Evolutionary conservation across 2,113 vertebrate species (phyloP).

Genomic region (Nipponia nippon): DNA sequence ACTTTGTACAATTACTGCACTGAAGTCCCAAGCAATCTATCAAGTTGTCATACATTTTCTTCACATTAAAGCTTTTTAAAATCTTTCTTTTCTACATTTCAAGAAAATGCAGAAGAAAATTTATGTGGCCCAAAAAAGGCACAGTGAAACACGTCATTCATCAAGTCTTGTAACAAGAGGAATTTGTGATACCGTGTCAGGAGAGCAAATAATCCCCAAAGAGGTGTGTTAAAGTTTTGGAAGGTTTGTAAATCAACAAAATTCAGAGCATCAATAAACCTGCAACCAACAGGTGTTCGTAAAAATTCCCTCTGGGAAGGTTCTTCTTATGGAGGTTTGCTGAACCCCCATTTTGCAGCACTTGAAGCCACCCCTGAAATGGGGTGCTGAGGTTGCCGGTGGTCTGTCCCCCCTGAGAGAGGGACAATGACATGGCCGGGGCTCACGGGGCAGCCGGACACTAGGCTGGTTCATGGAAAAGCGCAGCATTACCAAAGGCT

Average conservation of each 20-base stretch:
- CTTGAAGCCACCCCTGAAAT: not conserved
- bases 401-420: not conserved
- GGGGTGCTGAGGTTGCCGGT: not conserved
- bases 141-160: not conserved
- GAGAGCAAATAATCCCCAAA: not conserved
- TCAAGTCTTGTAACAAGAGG: not conserved
- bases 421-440: not conserved
- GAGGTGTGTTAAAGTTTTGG: not conserved
- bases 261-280: not conserved
- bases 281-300: not conserved
- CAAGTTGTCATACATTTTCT: constrained; percentile 37
- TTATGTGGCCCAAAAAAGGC: not conserved
- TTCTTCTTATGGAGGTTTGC: not conserved
- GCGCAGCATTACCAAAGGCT: not conserved
- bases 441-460: not conserved
- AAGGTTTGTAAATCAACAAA: not conserved
- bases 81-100: not conserved
- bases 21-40: constrained; percentile 41
- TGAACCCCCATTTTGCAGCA: not conserved
- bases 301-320: not conserved
- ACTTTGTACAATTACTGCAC: constrained; percentile 34
- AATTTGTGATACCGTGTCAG: not conserved
- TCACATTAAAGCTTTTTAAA: constrained; percentile 10
- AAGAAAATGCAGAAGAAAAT: constrained; percentile 29
- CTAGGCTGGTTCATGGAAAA: not conserved